phyloP scores from a whole-genome alignment of 2,113 vertebrate species.

The Dasypus novemcinctus region DNA sequence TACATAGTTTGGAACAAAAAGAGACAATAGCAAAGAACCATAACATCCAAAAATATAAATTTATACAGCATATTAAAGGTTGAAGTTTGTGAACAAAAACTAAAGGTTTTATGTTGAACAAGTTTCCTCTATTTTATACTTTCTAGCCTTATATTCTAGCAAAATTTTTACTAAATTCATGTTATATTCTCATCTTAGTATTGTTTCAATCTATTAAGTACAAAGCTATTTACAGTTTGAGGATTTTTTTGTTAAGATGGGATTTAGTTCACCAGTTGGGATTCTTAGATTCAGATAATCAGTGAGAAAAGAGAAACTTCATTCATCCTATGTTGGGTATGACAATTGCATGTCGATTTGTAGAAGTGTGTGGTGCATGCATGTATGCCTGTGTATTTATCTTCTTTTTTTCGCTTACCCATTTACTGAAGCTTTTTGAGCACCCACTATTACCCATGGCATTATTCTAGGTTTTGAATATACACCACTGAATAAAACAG shows the following conservation, averaged over 20 bases:
- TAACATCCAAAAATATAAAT: constrained; percentile 40
- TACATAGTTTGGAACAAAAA: constrained; percentile 52
- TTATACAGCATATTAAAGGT: background rate
- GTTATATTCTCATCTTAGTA: background rate
- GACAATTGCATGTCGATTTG: background rate
- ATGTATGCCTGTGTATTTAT: background rate
- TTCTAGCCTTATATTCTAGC: background rate
- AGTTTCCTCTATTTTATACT: background rate
- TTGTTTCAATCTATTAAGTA: background rate
- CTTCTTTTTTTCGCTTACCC: background rate
- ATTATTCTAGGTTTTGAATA: background rate
- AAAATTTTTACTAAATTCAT: background rate
- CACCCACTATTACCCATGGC: background rate
- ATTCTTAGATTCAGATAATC: background rate
- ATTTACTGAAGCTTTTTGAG: background rate
- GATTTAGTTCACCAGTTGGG: background rate
- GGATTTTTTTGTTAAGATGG: background rate
- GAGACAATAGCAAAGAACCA: constrained; percentile 25
- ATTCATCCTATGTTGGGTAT: too few species aligned
- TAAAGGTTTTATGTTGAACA: background rate
- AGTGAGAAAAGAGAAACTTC: background rate
- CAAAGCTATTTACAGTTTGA: background rate
- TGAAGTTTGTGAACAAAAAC: constrained; percentile 38
- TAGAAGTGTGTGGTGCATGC: background rate
- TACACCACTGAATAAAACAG: background rate